Evolutionary conservation across 64 coral and sea anemone species (phyloP), one percentile per base, ranked within the genome.

Genomic region (Montipora sp.): DNA sequence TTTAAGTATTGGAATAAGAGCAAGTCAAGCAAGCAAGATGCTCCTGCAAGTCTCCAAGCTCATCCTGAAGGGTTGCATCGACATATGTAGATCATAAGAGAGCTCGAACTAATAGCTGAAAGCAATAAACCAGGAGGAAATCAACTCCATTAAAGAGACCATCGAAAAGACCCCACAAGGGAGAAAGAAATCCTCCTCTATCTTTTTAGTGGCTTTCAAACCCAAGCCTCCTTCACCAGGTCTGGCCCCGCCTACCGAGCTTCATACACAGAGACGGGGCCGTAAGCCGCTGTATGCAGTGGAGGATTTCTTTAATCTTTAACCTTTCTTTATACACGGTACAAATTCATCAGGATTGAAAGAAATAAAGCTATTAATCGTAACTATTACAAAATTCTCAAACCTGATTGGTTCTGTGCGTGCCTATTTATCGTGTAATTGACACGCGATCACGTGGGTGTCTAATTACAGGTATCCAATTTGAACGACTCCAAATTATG

Each of bases 11-110:
- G 90, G 90, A 27, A 76, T 92, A 92, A 27, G 50, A 78, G 90
- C 87, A 57, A 87, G 87, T 92, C 53, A 81, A 92, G 82, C 75
- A 44, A 59, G 82, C 51, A 92, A 92, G 90, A 92, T 51, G 75
- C 81, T 92, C 3, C 71, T 84, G 16, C 89, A 91, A 65, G 79
- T 80, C 4, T 70, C 79, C 57, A 83, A 91, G 75, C 90, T 92
- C 20, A 84, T 70, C 21, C 47, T 92, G 22, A 92, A 92, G 22
- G 79, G 77, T 18, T 73, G 70, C 45, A 92, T 84, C n/a, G 90
- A 92, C 11, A 92, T 85, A 23, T 80, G 73, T 15, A 72, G 81
- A 48, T 85, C 90, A 3, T 92, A 84, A 60, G 81, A 92, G 47
- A 58, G 63, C 24, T 21, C 67, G 73, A 67, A 65, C n/a, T 44